These are phyloP conservation scores for Delphinapterus leucas DNA, from an alignment of 2,113 vertebrate genomes.

Conservation along the genomic window DNA sequence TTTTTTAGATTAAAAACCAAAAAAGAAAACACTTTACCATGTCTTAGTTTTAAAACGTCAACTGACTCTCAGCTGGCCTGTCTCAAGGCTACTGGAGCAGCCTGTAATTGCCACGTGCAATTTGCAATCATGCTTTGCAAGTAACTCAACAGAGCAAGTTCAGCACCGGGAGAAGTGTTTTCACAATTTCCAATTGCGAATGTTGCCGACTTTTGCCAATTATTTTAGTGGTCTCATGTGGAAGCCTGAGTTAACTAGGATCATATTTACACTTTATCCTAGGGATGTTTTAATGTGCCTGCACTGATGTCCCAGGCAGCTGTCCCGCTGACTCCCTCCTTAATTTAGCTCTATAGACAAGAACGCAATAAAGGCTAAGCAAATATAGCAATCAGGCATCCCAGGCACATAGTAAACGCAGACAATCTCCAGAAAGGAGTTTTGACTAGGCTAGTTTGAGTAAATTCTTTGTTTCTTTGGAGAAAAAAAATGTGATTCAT, in stretches of 20 bases:
- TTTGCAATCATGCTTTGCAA: conserved; percentile 53
- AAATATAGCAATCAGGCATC: not conserved
- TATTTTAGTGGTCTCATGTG: conserved; percentile 37
- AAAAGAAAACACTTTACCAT: not conserved
- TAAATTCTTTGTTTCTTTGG: not conserved
- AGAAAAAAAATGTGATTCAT: not conserved
- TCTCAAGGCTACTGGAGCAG: conserved; percentile 4
- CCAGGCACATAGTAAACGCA: not conserved
- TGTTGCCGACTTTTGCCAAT: conserved; percentile 26
- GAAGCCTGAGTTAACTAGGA: conserved; percentile 33
- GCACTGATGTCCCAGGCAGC: not conserved
- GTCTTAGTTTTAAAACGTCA: not conserved
- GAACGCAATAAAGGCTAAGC: not conserved
- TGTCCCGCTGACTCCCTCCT: not conserved
- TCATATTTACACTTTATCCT: not conserved
- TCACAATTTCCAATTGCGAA: conserved; percentile 21
- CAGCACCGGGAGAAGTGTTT: not conserved
- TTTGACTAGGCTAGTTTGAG: not conserved
- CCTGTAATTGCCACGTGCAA: conserved; percentile 19
- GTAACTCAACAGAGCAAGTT: conserved; percentile 38
- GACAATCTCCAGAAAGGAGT: not conserved
- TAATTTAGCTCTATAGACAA: conserved; percentile 22
- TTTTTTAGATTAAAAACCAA: not conserved
- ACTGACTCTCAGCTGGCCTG: not conserved
- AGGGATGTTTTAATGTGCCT: not conserved